Percentiles rank a stretch among this genome's conserved stretches.
Conservation (phyloP, 2,797 vertebrate species). For the Gambusia yucatana region DNA sequence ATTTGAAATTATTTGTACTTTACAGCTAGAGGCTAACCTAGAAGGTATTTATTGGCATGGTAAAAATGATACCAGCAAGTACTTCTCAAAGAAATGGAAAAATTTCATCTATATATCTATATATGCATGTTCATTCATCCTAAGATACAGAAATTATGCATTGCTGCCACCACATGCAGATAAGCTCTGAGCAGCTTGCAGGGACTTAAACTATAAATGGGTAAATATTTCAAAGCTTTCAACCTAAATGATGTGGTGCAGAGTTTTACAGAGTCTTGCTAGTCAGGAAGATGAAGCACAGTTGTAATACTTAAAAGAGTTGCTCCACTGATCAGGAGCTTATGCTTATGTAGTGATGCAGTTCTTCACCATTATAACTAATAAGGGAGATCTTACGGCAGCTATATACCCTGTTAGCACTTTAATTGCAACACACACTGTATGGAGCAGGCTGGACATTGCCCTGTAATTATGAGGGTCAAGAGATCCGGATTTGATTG, state of each 20-base stretch:
- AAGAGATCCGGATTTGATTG: slow-evolving; percentile 29
- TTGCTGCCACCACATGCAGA: not conserved
- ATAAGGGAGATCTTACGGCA: slow-evolving; percentile 4
- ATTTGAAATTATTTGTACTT: not conserved
- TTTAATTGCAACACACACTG: not conserved
- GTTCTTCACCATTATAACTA: not conserved
- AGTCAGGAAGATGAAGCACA: not conserved
- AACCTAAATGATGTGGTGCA: not conserved
- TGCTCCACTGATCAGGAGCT: not conserved
- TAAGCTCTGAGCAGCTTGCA: not conserved
- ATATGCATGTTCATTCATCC: not conserved
- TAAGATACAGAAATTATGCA: not conserved
- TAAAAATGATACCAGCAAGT: not conserved
- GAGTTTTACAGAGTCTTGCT: not conserved
- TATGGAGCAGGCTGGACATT: slow-evolving; percentile 2
- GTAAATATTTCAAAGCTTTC: not conserved
- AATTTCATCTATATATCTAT: not conserved
- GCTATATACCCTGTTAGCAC: slow-evolving; percentile 5
- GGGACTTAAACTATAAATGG: not conserved
- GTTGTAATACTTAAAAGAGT: not conserved
- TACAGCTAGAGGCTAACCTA: not conserved
- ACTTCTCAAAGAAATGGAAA: not conserved
- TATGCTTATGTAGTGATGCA: not conserved
- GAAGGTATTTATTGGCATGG: not conserved
- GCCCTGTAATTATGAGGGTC: slow-evolving; percentile 5